Evolutionary conservation across 2,113 vertebrate genomes (phyloP).

Genomic region (Forbesichthys papilliferus): DNA sequence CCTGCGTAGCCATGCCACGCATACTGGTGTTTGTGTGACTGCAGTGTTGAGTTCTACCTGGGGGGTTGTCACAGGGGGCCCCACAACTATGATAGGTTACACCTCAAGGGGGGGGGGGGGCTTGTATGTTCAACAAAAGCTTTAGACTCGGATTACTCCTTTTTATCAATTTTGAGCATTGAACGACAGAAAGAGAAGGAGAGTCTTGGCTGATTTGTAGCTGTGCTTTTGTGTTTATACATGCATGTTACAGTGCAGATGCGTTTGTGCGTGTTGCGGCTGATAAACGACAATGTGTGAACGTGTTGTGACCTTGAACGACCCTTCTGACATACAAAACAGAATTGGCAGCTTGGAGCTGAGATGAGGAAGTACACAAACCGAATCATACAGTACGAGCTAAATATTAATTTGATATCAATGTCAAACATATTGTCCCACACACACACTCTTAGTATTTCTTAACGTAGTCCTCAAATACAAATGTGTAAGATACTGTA

Average conservation of each 20-base stretch:
- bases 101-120: not conserved
- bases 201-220: not conserved
- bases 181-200: not conserved
- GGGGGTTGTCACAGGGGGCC: not conserved
- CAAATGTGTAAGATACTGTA: too few species aligned
- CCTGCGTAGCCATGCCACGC: not conserved
- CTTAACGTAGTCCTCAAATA: too few species aligned
- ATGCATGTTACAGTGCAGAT: not conserved
- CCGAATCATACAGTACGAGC: too few species aligned
- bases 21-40: not conserved
- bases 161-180: not conserved
- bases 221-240: too few species aligned
- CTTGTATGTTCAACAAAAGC: not conserved
- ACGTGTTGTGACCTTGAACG: not conserved
- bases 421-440: too few species aligned
- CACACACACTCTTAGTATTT: too few species aligned
- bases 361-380: too few species aligned
- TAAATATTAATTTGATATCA: too few species aligned
- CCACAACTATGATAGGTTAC: not conserved
- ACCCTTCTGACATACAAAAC: not conserved
- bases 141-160: not conserved
- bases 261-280: constrained; percentile 4
- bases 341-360: not conserved
- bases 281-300: not conserved
- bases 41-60: not conserved